A percentile compares a stretch with the other conserved stretches of the same genome.
These are phyloP conservation scores for Australoheros scitulus DNA, from an alignment of 2,113 vertebrate genomes.

Conservation along the genomic window DNA sequence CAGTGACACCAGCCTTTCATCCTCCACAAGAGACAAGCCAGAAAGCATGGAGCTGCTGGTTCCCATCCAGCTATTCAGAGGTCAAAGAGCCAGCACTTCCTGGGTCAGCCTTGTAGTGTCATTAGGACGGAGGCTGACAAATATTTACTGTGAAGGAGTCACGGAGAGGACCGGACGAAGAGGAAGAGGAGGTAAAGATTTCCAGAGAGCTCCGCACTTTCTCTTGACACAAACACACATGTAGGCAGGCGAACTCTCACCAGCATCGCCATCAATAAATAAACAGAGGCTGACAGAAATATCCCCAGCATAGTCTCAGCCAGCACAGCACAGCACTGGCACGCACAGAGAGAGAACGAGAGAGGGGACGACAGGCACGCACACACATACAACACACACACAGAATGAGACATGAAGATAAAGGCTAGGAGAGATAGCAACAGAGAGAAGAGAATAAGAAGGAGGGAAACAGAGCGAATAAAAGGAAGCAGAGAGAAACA, in stretches of 20 bases:
- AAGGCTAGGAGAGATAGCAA: slow-evolving; percentile 47
- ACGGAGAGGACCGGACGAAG: not conserved
- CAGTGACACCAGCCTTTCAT: slow-evolving; percentile 52
- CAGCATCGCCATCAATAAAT: slow-evolving; percentile 78
- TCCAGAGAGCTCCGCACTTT: slow-evolving; percentile 48
- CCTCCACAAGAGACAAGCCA: slow-evolving; percentile 36
- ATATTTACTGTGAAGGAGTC: slow-evolving; percentile 60
- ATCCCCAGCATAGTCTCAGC: slow-evolving; percentile 67
- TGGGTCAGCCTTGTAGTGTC: slow-evolving; percentile 30
- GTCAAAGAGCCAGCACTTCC: slow-evolving; percentile 62
- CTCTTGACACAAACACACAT: slow-evolving; percentile 55
- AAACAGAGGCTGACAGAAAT: slow-evolving; percentile 79
- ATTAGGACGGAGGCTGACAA: slow-evolving; percentile 48
- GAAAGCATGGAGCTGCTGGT: slow-evolving; percentile 4
- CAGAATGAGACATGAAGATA: slow-evolving; percentile 42
- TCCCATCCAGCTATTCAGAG: slow-evolving; percentile 25
- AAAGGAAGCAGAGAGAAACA: slow-evolving; percentile 15
- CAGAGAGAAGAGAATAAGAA: slow-evolving; percentile 35
- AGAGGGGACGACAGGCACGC: slow-evolving; percentile 35
- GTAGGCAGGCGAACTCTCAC: slow-evolving; percentile 71
- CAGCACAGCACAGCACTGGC: slow-evolving; percentile 57
- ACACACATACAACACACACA: not conserved
- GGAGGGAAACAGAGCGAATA: slow-evolving; percentile 37
- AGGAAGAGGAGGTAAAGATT: slow-evolving; percentile 32
- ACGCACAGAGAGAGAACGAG: slow-evolving; percentile 52